These are phyloP conservation scores for Emmelina monodactyla DNA, from an alignment of 2,888 invertebrate species.

Conservation along the genomic window DNA sequence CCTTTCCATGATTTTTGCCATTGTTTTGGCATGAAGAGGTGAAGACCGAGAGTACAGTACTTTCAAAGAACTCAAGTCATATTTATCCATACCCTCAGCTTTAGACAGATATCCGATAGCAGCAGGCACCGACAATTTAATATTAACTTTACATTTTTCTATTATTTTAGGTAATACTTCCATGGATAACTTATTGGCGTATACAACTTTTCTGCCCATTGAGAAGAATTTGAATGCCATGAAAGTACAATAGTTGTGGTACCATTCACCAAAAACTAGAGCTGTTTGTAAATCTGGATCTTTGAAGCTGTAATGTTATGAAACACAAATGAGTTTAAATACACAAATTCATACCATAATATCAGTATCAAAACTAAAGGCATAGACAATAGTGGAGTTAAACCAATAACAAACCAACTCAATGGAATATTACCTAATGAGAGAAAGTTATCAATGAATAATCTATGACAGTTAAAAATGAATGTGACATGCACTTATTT, in stretches of 20 bases:
- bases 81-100: constrained; percentile 22
- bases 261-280: constrained; percentile 39
- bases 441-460: too few species aligned
- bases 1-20: constrained; percentile 35
- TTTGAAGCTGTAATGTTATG: constrained; percentile 27
- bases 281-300: constrained; percentile 27
- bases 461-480: too few species aligned
- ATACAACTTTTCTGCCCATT: constrained; percentile 34
- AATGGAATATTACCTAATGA: too few species aligned
- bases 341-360: too few species aligned
- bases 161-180: constrained; percentile 24
- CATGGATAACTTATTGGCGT: constrained; percentile 20
- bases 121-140: constrained; percentile 33
- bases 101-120: constrained; percentile 29
- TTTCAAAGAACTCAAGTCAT: constrained; percentile 33
- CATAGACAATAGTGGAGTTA: too few species aligned
- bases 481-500: too few species aligned
- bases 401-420: too few species aligned
- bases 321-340: too few species aligned
- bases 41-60: constrained; percentile 37
- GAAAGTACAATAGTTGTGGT: constrained; percentile 41
- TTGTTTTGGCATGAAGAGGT: constrained; percentile 36
- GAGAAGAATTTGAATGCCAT: constrained; percentile 39
- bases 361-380: too few species aligned
- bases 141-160: constrained; percentile 17